phyloP scores from a whole-genome alignment of 1,140 invertebrate genomes.

The Glossosoma conforme region DNA sequence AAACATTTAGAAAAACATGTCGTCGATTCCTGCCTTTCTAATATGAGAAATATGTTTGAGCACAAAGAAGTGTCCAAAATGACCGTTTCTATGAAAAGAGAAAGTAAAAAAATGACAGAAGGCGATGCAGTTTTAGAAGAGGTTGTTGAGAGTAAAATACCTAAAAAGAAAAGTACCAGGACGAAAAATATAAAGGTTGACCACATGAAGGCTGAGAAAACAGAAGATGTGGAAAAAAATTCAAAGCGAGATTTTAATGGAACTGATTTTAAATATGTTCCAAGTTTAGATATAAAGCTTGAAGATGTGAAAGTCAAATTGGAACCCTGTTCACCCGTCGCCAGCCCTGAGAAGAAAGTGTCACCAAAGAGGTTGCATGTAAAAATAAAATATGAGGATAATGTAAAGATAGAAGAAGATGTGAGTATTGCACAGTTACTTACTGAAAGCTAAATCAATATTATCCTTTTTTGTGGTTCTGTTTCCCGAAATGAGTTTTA shows the following conservation, averaged over 20 bases:
- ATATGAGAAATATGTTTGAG: constrained; percentile 15
- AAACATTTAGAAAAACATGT: constrained; percentile 14
- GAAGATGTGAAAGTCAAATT: constrained; percentile 9
- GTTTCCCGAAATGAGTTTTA: neutral
- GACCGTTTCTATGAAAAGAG: constrained; percentile 9
- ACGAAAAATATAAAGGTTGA: neutral
- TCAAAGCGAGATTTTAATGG: neutral
- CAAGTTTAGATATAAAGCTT: neutral
- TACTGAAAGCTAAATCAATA: neutral
- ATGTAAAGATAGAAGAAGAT: neutral
- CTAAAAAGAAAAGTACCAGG: neutral
- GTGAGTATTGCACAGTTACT: neutral
- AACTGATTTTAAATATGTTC: neutral
- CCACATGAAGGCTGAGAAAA: neutral
- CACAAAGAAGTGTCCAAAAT: constrained; percentile 7
- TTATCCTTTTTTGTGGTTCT: neutral
- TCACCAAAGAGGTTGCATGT: constrained; percentile 9
- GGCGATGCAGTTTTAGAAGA: neutral
- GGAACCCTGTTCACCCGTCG: constrained; percentile 3
- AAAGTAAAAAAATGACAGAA: neutral
- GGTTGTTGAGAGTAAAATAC: neutral
- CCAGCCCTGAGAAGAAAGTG: neutral
- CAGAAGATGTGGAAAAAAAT: neutral
- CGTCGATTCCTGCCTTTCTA: constrained; percentile 7
- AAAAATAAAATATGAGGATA: constrained; percentile 22